phyloP scores from a whole-genome alignment of 2,113 vertebrate species.

The Vulpes ferrilata region DNA sequence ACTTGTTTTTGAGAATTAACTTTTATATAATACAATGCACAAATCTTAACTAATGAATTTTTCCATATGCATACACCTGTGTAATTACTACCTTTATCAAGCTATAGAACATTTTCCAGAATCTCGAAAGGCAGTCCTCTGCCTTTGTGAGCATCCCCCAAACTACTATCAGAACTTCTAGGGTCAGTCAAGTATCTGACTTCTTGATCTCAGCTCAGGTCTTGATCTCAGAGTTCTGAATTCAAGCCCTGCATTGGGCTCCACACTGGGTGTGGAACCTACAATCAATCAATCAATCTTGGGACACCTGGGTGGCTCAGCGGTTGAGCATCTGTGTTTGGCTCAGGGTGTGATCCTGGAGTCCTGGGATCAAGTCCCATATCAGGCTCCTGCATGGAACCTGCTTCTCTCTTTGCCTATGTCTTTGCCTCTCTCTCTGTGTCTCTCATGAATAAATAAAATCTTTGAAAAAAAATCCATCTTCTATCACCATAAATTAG shows the following conservation, averaged over 20 bases:
- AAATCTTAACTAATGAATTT: neutral
- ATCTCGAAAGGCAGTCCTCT: neutral
- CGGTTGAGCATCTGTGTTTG: too few species aligned
- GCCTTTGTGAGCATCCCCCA: rapidly evolving
- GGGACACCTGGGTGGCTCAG: too few species aligned
- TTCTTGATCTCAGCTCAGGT: neutral
- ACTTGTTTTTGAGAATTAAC: neutral
- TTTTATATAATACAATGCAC: neutral
- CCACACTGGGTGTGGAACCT: neutral
- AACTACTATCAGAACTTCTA: neutral
- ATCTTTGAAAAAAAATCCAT: too few species aligned
- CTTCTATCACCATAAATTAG: neutral
- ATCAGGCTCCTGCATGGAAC: too few species aligned
- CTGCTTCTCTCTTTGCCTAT: too few species aligned
- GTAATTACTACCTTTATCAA: neutral
- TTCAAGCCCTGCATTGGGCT: neutral
- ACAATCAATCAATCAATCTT: neutral
- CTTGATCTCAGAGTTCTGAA: neutral
- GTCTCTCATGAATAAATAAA: too few species aligned
- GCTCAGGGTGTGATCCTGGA: too few species aligned
- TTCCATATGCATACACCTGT: neutral
- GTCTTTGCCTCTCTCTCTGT: too few species aligned
- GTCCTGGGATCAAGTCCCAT: too few species aligned
- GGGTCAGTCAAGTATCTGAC: neutral
- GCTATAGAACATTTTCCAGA: neutral